These are phyloP conservation scores for Myripristis jacobus DNA, from an alignment of 2,797 vertebrate species.

Conservation along the genomic window DNA sequence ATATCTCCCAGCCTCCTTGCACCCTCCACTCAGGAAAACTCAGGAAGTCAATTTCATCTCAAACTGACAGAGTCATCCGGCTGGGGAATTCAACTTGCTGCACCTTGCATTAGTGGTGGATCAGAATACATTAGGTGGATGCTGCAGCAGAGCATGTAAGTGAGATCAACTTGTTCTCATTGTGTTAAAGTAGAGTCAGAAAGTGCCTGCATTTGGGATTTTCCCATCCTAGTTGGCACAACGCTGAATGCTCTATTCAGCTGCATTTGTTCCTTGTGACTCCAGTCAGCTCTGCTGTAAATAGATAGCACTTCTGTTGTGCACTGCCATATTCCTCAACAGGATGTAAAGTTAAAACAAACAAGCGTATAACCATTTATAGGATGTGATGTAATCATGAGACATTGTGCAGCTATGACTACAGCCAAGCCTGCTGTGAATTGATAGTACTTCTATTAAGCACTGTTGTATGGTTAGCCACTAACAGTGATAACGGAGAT, in stretches of 20 bases:
- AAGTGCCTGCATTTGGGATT: not conserved
- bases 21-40: constrained; percentile 8
- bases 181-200: too few species aligned
- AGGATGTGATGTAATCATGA: not conserved
- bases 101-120: constrained; percentile 11
- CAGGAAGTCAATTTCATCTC: constrained; percentile 31
- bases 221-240: not conserved
- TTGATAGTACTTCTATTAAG: too few species aligned
- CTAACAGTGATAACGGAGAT: too few species aligned
- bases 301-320: not conserved
- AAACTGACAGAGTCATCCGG: constrained; percentile 28
- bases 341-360: not conserved
- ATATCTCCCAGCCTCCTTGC: not conserved
- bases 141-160: not conserved
- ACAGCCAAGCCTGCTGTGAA: too few species aligned
- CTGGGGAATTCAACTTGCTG: constrained; percentile 16
- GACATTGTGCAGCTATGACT: not conserved
- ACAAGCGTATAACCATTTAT: not conserved
- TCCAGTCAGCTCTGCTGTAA: not conserved
- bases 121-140: constrained; percentile 3
- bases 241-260: not conserved
- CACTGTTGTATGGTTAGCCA: too few species aligned
- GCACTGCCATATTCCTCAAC: not conserved
- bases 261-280: not conserved
- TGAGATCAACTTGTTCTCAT: too few species aligned